Evolutionary conservation across 2,113 vertebrate species (phyloP).

Genomic region (Dipodomys ordii): DNA sequence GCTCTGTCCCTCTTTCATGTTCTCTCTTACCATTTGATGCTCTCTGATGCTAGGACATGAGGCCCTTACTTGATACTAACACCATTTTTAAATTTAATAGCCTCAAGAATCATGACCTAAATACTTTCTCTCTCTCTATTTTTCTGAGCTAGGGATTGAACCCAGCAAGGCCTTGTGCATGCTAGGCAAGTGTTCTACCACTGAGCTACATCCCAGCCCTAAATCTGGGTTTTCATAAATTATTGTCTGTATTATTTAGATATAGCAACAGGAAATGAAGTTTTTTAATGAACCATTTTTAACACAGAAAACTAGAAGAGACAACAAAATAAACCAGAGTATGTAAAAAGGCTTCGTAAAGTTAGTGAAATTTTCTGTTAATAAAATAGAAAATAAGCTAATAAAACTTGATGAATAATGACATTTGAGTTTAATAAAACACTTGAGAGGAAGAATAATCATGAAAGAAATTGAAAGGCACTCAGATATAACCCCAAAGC

Average conservation of each 20-base stretch:
- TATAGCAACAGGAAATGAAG: not conserved
- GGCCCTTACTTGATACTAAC: not conserved
- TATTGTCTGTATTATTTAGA: not conserved
- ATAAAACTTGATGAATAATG: not conserved
- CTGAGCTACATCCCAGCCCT: no score
- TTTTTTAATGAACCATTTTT: not conserved
- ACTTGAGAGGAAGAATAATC: not conserved
- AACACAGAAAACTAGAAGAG: conserved; percentile 19
- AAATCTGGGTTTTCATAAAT: not conserved
- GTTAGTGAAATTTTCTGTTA: not conserved
- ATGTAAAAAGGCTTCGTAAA: not conserved
- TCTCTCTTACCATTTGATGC: not conserved
- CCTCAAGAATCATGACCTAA: not conserved
- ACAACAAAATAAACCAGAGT: not conserved
- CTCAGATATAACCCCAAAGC: not conserved
- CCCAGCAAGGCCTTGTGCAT: no score
- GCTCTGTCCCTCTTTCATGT: no score
- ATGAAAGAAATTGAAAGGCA: not conserved
- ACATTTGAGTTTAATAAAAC: not conserved
- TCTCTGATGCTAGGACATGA: not conserved
- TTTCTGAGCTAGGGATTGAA: no score
- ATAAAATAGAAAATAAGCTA: not conserved
- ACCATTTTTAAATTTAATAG: not conserved
- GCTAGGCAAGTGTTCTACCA: no score
- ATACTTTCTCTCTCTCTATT: no score